Evolutionary conservation across 2,888 invertebrate genomes (phyloP).

Genomic region (Ennomos erosarius): DNA sequence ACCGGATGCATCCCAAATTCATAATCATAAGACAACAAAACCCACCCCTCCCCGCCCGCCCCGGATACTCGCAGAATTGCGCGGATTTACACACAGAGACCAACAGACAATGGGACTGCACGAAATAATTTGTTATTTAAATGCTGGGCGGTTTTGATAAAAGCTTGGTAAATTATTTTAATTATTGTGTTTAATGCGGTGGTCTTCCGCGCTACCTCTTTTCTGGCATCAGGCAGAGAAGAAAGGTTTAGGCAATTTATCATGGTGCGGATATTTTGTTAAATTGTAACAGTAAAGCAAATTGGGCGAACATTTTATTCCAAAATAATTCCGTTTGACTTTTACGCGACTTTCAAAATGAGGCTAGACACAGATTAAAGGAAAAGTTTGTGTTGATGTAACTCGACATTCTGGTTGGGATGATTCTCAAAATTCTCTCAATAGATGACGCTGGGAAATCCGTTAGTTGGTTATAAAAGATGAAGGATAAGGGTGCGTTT

Average conservation of each 20-base stretch:
- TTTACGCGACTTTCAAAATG: no score
- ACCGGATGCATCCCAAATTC: constrained; percentile 63
- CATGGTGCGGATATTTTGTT: constrained; percentile 3
- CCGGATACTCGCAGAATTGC: constrained; percentile 24
- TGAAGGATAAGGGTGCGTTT: no score
- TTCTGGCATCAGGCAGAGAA: constrained; percentile 4
- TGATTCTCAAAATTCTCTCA: no score
- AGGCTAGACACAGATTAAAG: no score
- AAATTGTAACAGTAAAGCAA: background rate
- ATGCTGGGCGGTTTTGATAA: constrained; percentile 21
- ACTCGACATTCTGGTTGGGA: no score
- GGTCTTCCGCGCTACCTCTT: constrained; percentile 9
- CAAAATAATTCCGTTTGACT: no score
- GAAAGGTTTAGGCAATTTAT: constrained; percentile 3
- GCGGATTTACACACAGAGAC: constrained; percentile 29
- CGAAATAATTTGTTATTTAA: constrained; percentile 41
- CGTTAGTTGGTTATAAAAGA: no score
- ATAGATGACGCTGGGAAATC: no score
- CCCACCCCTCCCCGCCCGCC: constrained; percentile 20
- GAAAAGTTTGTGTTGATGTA: no score
- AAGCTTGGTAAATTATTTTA: constrained; percentile 19
- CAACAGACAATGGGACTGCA: constrained; percentile 31
- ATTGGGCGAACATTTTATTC: no score
- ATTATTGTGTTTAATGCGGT: constrained; percentile 2
- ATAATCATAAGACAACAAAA: constrained; percentile 66